These are phyloP conservation scores for Kuschelorhynchus macadamiae DNA, from an alignment of 2,888 invertebrate species.

Conservation along the genomic window DNA sequence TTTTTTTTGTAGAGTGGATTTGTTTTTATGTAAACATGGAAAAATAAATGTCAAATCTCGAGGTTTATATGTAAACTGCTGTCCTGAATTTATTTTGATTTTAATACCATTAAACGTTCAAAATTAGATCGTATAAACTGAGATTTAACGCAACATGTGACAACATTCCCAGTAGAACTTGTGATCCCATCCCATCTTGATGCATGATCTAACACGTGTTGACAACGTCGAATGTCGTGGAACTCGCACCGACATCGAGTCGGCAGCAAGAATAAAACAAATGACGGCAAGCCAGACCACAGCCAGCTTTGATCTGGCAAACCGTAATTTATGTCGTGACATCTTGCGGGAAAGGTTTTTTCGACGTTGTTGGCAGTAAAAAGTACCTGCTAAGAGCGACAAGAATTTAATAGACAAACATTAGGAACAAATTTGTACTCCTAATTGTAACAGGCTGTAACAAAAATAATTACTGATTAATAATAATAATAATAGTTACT, in stretches of 20 bases:
- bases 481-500: too few species aligned
- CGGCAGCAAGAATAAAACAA: slow-evolving; percentile 52
- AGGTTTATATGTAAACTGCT: too few species aligned
- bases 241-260: slow-evolving; percentile 35
- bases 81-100: too few species aligned
- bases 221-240: slow-evolving; percentile 55
- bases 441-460: not conserved
- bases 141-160: not conserved
- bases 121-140: too few species aligned
- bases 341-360: slow-evolving; percentile 39
- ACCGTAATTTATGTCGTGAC: slow-evolving; percentile 56
- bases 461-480: too few species aligned
- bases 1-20: too few species aligned
- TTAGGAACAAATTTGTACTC: slow-evolving; percentile 3
- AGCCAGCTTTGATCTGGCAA: slow-evolving; percentile 58
- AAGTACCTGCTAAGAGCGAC: slow-evolving; percentile 34
- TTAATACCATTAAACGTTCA: too few species aligned
- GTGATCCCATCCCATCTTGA: slow-evolving; percentile 44
- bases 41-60: too few species aligned
- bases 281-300: slow-evolving; percentile 41
- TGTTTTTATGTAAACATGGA: too few species aligned
- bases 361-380: slow-evolving; percentile 25
- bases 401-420: slow-evolving; percentile 16
- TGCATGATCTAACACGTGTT: slow-evolving; percentile 60
- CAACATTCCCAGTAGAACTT: slow-evolving; percentile 13